Percentiles rank a stretch among this genome's conserved stretches.
Conservation (phyloP, 2,113 vertebrate genomes). For the Cryptotis parvus region DNA sequence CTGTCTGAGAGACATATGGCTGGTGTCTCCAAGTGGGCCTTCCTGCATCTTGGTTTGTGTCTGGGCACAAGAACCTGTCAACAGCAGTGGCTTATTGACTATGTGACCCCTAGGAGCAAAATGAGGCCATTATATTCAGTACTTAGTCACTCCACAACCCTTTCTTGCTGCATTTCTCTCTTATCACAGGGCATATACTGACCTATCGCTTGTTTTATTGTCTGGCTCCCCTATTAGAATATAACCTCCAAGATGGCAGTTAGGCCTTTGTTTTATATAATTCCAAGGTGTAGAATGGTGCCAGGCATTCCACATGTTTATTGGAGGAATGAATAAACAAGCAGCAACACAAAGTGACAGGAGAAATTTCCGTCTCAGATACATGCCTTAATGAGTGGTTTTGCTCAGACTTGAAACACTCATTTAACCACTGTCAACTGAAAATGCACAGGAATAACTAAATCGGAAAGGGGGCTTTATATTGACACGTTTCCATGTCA, state of each 20-base stretch:
- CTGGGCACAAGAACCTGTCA: no score
- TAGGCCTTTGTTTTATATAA: not conserved
- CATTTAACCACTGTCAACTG: not conserved
- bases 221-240: not conserved
- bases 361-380: not conserved
- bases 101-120: no score
- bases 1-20: no score
- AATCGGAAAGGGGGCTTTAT: no score
- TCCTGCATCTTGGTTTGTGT: no score
- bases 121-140: no score
- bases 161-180: not conserved
- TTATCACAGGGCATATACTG: not conserved
- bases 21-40: no score
- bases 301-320: not conserved
- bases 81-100: no score
- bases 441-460: no score
- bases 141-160: not conserved
- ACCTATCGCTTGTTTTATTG: not conserved
- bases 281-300: not conserved
- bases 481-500: no score
- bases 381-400: not conserved
- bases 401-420: no score
- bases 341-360: not conserved
- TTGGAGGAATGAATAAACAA: not conserved
- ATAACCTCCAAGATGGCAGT: not conserved